These are phyloP conservation scores for Homarus americanus DNA, from an alignment of 1,140 invertebrate genomes.

Conservation along the genomic window DNA sequence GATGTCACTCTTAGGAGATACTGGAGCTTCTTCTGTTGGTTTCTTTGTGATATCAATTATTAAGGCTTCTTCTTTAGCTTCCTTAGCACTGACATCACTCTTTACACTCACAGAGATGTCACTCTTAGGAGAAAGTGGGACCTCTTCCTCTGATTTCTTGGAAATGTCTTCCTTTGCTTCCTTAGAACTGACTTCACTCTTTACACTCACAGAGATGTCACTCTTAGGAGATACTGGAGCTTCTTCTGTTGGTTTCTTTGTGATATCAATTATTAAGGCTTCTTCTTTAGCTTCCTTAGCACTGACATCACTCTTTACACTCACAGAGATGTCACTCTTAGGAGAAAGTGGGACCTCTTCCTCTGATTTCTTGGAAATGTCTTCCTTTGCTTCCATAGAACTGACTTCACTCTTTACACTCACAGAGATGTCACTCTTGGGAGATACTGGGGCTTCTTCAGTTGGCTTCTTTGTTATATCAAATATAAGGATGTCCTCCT, in stretches of 20 bases:
- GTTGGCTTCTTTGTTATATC: conserved; percentile 5
- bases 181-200: conserved; percentile 20
- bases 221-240: conserved; percentile 38
- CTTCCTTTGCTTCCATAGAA: background rate
- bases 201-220: too few species aligned
- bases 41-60: conserved; percentile 30
- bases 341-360: background rate
- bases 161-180: conserved; percentile 23
- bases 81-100: conserved; percentile 19
- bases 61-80: background rate
- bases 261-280: background rate
- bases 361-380: background rate
- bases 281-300: conserved; percentile 23
- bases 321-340: conserved; percentile 33
- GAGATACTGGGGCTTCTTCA: conserved; percentile 14
- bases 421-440: conserved; percentile 41
- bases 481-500: background rate
- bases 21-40: conserved; percentile 50
- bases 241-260: conserved; percentile 7
- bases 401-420: too few species aligned
- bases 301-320: too few species aligned
- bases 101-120: conserved; percentile 51
- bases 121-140: conserved; percentile 45
- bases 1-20: conserved; percentile 49
- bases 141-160: too few species aligned